phyloP scores from a whole-genome alignment of 2,888 invertebrate genomes.

The Parthenolecanium corni region DNA sequence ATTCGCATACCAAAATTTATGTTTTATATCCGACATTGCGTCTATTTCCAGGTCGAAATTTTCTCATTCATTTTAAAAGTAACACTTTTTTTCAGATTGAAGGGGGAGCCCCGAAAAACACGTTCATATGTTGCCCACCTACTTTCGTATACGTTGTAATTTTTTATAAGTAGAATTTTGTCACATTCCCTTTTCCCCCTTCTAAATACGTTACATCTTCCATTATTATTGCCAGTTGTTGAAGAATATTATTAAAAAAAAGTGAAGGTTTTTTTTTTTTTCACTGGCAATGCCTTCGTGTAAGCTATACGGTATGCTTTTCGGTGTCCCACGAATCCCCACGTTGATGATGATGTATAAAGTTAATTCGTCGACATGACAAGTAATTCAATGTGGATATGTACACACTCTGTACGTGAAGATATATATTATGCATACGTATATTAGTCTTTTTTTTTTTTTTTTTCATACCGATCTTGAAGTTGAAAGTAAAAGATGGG shows the following conservation, averaged over 20 bases:
- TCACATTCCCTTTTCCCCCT: not conserved
- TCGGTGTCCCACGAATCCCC: conserved; percentile 20
- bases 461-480: not conserved
- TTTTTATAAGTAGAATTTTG: conserved; percentile 7
- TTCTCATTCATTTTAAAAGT: not conserved
- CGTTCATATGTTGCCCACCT: conserved; percentile 18
- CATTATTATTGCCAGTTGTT: conserved; percentile 22
- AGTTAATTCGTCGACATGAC: conserved; percentile 26
- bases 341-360: conserved; percentile 23
- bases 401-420: not conserved
- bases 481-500: not conserved
- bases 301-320: not conserved
- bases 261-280: conserved; percentile 15
- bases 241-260: not conserved
- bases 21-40: not conserved
- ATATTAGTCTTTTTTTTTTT: conserved; percentile 12
- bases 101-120: too few relatives aligned
- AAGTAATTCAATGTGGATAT: conserved; percentile 20
- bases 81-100: not conserved
- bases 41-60: not conserved
- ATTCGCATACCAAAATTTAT: too few relatives aligned
- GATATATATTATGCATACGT: too few relatives aligned
- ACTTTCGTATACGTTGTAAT: conserved; percentile 23
- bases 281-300: conserved; percentile 4
- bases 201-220: not conserved